Evolutionary conservation across 2,888 invertebrate genomes (phyloP).

Genomic region (Vandiemenella viatica): DNA sequence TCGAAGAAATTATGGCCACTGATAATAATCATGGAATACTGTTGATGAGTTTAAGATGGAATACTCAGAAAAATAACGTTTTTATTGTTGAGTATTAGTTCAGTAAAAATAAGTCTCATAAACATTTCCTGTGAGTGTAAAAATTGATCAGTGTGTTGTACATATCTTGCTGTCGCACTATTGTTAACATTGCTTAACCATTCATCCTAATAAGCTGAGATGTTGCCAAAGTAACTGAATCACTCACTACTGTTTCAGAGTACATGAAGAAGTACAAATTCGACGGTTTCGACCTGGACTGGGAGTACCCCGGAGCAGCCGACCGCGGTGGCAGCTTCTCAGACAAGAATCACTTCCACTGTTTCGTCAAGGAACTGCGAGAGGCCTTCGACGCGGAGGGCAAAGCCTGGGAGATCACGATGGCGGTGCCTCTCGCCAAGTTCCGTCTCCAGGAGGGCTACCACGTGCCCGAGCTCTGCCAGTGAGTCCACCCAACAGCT

Average conservation of each 20-base stretch:
- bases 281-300: slow-evolving; percentile 76
- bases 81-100: too few species aligned
- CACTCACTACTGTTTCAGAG: slow-evolving; percentile 31
- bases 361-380: slow-evolving; percentile 64
- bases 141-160: too few species aligned
- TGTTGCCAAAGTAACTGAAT: too few species aligned
- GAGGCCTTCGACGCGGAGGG: slow-evolving; percentile 60
- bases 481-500: slow-evolving; percentile 41
- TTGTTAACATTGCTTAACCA: too few species aligned
- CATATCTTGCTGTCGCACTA: too few species aligned
- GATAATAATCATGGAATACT: too few species aligned
- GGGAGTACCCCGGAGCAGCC: slow-evolving; percentile 82
- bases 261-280: slow-evolving; percentile 64
- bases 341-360: slow-evolving; percentile 71
- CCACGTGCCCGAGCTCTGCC: slow-evolving; percentile 76
- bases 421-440: slow-evolving; percentile 77
- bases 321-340: slow-evolving; percentile 72
- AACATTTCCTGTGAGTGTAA: too few species aligned
- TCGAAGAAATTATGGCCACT: too few species aligned
- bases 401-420: slow-evolving; percentile 74
- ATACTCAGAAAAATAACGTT: too few species aligned
- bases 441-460: slow-evolving; percentile 80
- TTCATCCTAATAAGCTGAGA: too few species aligned
- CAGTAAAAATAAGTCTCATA: too few species aligned
- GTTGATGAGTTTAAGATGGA: too few species aligned